These are phyloP conservation scores for Brachyptera risi DNA, from an alignment of 2,888 invertebrate species.

Conservation along the genomic window DNA sequence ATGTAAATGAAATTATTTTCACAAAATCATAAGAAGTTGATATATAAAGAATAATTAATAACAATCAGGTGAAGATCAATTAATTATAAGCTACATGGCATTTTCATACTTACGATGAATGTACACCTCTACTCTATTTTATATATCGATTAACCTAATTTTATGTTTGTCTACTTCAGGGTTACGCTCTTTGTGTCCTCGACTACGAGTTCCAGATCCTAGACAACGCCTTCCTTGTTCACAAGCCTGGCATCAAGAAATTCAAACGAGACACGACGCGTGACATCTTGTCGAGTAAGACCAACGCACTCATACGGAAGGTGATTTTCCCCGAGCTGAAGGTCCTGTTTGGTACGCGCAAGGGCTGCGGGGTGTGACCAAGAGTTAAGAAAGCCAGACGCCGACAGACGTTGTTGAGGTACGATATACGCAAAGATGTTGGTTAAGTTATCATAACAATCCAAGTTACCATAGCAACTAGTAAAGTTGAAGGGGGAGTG, in stretches of 20 bases:
- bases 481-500: no score
- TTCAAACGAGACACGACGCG: constrained; percentile 74
- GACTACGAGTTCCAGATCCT: constrained; percentile 91
- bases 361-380: constrained; percentile 73
- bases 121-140: no score
- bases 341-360: constrained; percentile 73
- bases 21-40: no score
- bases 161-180: constrained; percentile 59
- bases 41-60: no score
- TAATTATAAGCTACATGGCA: no score
- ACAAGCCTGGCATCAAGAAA: constrained; percentile 87
- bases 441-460: no score
- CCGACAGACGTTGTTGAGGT: background rate
- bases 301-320: constrained; percentile 70
- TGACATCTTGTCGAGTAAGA: constrained; percentile 69
- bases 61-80: no score
- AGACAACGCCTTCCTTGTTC: constrained; percentile 89
- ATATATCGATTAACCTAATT: no score
- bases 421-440: no score
- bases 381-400: constrained; percentile 5
- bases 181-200: constrained; percentile 82
- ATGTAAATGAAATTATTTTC: no score
- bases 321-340: constrained; percentile 81
- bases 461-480: no score
- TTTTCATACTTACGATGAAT: no score